phyloP scores from a whole-genome alignment of 1,140 invertebrate species.

The Neodiprion virginianus region DNA sequence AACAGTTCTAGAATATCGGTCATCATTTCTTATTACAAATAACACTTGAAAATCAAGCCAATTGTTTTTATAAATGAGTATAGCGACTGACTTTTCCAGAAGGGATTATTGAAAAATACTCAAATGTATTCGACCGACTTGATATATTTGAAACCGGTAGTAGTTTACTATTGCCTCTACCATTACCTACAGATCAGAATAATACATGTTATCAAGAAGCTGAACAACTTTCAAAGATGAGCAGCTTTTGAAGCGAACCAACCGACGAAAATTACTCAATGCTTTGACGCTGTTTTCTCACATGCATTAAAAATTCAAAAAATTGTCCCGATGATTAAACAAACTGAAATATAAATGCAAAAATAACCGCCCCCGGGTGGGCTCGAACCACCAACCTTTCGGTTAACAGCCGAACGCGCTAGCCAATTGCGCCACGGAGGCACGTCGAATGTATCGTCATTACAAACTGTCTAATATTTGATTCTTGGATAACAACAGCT shows the following conservation, averaged over 20 bases:
- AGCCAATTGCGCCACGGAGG: slow-evolving; percentile 83
- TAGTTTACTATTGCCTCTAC: background rate
- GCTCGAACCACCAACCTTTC: slow-evolving; percentile 89
- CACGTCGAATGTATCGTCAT: slow-evolving; percentile 29
- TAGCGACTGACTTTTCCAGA: background rate
- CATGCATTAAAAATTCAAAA: background rate
- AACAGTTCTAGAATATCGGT: slow-evolving; percentile 72
- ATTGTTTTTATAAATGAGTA: background rate
- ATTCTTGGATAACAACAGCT: background rate
- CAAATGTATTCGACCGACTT: background rate
- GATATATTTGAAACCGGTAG: background rate
- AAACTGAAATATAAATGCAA: slow-evolving; percentile 28
- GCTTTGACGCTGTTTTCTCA: too few relatives aligned
- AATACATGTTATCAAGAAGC: too few relatives aligned
- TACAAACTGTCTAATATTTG: background rate
- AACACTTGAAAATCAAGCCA: background rate
- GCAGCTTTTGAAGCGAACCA: too few relatives aligned
- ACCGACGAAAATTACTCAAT: too few relatives aligned
- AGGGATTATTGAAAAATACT: background rate
- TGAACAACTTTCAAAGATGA: too few relatives aligned
- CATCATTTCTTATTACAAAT: slow-evolving; percentile 33
- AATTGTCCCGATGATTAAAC: background rate
- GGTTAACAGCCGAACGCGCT: slow-evolving; percentile 92
- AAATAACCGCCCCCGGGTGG: slow-evolving; percentile 71
- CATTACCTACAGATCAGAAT: too few relatives aligned